Evolutionary conservation across 2,888 invertebrate species (phyloP).

Genomic region (Chorisops tibialis): DNA sequence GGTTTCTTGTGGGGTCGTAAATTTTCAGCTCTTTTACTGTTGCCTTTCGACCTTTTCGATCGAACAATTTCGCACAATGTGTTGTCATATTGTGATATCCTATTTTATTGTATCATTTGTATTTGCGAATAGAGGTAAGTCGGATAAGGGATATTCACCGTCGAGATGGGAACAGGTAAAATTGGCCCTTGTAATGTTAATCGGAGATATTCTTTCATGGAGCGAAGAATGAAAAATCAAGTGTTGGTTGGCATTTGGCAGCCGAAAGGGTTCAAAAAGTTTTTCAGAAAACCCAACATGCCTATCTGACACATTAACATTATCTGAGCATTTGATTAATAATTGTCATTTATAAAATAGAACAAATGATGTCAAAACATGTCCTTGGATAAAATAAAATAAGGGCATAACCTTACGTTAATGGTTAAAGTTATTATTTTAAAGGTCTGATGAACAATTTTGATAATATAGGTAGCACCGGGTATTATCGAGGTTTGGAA

Average conservation of each 20-base stretch:
- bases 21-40: constrained; percentile 34
- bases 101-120: constrained; percentile 25
- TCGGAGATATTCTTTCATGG: background rate
- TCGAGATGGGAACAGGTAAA: constrained; percentile 26
- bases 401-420: too few species aligned
- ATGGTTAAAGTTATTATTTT: too few species aligned
- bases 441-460: too few species aligned
- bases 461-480: too few species aligned
- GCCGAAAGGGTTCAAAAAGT: constrained; percentile 10
- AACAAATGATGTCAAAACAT: too few species aligned
- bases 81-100: constrained; percentile 26
- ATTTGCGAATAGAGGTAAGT: constrained; percentile 15
- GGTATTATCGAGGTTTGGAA: too few species aligned
- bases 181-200: constrained; percentile 8
- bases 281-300: background rate
- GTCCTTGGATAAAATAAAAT: too few species aligned
- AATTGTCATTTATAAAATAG: constrained; percentile 2
- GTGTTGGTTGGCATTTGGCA: constrained; percentile 13
- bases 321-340: constrained; percentile 8
- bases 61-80: constrained; percentile 31
- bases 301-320: background rate
- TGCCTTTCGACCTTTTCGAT: constrained; percentile 27
- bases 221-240: constrained; percentile 17
- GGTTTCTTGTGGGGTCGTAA: constrained; percentile 40
- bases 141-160: constrained; percentile 2